Percentiles rank a stretch among this genome's conserved stretches.
phyloP scores from a whole-genome alignment of 2,797 vertebrate species.

The Danio tinwini region DNA sequence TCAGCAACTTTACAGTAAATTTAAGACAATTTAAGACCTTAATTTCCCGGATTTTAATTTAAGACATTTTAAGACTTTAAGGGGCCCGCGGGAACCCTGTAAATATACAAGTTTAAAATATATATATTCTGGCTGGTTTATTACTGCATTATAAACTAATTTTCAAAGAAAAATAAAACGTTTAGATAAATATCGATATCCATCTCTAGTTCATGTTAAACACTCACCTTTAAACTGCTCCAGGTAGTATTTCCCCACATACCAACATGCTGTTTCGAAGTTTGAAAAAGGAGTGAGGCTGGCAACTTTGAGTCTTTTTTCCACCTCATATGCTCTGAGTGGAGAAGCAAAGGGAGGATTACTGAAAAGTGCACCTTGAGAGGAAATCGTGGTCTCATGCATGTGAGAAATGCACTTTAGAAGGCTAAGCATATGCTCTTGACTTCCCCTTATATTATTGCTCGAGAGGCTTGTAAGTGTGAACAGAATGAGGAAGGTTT shows the following conservation, averaged over 20 bases:
- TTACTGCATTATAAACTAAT: too few species aligned
- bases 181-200: too few species aligned
- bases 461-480: slow-evolving; percentile 14
- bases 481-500: slow-evolving; percentile 36
- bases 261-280: slow-evolving; percentile 98
- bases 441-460: slow-evolving; percentile 21
- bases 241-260: slow-evolving; percentile 91
- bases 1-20: too few species aligned
- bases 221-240: slow-evolving; percentile 94
- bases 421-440: slow-evolving; percentile 49
- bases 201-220: not conserved
- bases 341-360: slow-evolving; percentile 44
- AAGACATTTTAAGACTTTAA: too few species aligned
- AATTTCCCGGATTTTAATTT: too few species aligned
- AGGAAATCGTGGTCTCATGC: slow-evolving; percentile 18
- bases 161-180: too few species aligned
- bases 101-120: too few species aligned
- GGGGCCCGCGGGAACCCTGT: too few species aligned
- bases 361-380: slow-evolving; percentile 27
- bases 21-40: too few species aligned
- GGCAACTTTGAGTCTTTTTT: slow-evolving; percentile 92
- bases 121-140: too few species aligned
- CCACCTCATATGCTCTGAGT: slow-evolving; percentile 95
- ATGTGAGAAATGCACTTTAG: slow-evolving; percentile 49
- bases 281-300: slow-evolving; percentile 95